Percentiles rank a stretch among this genome's conserved stretches.
Evolutionary conservation across 2,888 invertebrate genomes (phyloP).

Genomic region (Tetragonula carbonaria): DNA sequence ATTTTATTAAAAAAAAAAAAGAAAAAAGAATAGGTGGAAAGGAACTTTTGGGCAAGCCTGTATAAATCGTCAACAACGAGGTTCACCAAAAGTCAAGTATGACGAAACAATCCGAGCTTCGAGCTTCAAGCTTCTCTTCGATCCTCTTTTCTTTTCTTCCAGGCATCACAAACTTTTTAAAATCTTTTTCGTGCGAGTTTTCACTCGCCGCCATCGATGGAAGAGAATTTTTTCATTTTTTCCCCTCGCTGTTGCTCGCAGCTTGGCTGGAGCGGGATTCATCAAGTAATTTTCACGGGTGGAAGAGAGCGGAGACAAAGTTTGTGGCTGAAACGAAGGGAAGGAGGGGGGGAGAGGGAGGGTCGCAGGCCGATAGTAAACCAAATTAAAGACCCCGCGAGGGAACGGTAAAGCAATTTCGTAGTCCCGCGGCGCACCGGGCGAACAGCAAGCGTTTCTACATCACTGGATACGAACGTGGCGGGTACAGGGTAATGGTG

Average conservation of each 20-base stretch:
- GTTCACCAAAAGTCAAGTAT: neutral
- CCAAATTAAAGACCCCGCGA: slow-evolving; percentile 70
- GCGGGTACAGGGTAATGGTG: slow-evolving; percentile 60
- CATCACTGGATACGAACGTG: slow-evolving; percentile 65
- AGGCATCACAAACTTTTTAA: neutral
- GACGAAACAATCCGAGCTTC: neutral
- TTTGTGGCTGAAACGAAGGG: slow-evolving; percentile 48
- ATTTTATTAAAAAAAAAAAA: too few relatives aligned
- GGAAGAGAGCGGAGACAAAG: slow-evolving; percentile 63
- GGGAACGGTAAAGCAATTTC: slow-evolving; percentile 71
- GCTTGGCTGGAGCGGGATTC: slow-evolving; percentile 28
- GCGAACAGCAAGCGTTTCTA: slow-evolving; percentile 62
- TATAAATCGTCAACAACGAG: neutral
- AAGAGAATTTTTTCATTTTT: neutral
- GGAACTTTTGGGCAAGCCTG: too few relatives aligned
- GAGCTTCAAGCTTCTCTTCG: neutral
- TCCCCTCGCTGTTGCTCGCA: neutral
- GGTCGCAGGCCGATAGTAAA: slow-evolving; percentile 61
- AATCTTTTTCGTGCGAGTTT: neutral
- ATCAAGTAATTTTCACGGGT: slow-evolving; percentile 49
- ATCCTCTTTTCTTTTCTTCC: neutral
- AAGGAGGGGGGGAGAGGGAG: neutral
- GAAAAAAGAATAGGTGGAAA: too few relatives aligned
- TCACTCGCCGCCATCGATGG: neutral
- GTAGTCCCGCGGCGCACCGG: slow-evolving; percentile 59